These are phyloP conservation scores for Bostrychus sinensis DNA, from an alignment of 2,113 vertebrate species.

Conservation along the genomic window DNA sequence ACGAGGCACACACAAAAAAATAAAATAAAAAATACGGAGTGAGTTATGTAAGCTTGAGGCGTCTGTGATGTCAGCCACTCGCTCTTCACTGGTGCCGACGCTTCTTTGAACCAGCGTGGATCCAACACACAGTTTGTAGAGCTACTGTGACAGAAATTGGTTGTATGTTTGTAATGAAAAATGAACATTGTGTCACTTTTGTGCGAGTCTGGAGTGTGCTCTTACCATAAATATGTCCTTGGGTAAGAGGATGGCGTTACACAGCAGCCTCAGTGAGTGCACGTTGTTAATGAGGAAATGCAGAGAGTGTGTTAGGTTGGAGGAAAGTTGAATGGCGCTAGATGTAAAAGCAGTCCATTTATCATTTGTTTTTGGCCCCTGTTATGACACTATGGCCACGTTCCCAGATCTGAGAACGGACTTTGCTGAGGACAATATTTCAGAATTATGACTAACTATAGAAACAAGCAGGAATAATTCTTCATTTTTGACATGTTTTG, in stretches of 20 bases:
- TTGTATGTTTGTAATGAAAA: slow-evolving; percentile 16
- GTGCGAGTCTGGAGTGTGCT: not conserved
- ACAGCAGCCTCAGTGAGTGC: not conserved
- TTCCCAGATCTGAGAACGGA: slow-evolving; percentile 9
- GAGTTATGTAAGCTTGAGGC: slow-evolving; percentile 61
- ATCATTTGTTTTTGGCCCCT: slow-evolving; percentile 3
- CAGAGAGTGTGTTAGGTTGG: not conserved
- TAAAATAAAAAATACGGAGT: slow-evolving; percentile 40
- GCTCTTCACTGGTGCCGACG: slow-evolving; percentile 43
- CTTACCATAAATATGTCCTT: slow-evolving; percentile 9
- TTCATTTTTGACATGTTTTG: slow-evolving; percentile 7
- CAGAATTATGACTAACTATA: slow-evolving; percentile 2
- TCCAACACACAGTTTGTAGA: slow-evolving; percentile 17
- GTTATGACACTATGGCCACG: slow-evolving; percentile 5
- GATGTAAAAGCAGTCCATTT: slow-evolving; percentile 1
- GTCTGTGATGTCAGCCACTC: slow-evolving; percentile 60
- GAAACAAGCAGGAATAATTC: not conserved
- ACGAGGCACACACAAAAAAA: slow-evolving; percentile 39
- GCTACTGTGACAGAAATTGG: slow-evolving; percentile 47
- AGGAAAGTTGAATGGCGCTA: not conserved
- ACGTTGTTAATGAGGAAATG: slow-evolving; percentile 8
- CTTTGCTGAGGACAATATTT: slow-evolving; percentile 12
- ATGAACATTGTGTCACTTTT: not conserved
- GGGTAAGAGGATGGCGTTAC: not conserved
- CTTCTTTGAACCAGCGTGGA: slow-evolving; percentile 55